Evolutionary conservation across 92 coral and sea anemone species (phyloP), one percentile per base, ranked within the genome.

Genomic region (Parazoanthus atlanticus): DNA sequence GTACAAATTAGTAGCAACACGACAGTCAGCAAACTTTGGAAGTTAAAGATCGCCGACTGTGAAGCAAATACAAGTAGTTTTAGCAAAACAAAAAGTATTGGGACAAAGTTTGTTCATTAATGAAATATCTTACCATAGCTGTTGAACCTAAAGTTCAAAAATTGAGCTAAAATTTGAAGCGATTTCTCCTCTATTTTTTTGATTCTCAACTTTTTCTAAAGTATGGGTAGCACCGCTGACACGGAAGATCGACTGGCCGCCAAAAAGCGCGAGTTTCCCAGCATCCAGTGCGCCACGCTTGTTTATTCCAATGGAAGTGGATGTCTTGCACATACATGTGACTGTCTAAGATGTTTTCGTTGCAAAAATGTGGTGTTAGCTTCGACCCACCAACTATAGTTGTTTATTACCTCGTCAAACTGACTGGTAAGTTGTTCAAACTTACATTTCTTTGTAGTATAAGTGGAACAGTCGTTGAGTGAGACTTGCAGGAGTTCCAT

Each of bases 1-100:
- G 99, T 94, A 90, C 99, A 97, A 30, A 97, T 93, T 84, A 97
- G 88, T 81, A 97, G 85, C 28, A 97, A 91, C 26, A 97, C 76
- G 52, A 97, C 99, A 7, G 99, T 92, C 52, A 97, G 81, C 70
- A 97, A 81, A 85, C 99, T 97, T 96, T 97, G 98, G 90, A 97
- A 97, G 92, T 97, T 97, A 78, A 97, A 97, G 84, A 97, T 92
- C 73, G 99, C 99, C 83, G 99, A 97, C 99, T 95, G 89, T 6
- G 30, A 49, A 78, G 58, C 1, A 36, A 93, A 29, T 5, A 85
- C n/a, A 86, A 8, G 38, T 75, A 81, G 12, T 23, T 21, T 84
- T 41, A 73, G 25, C 10, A 70, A 29, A 28, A 28, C 38, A 30
- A 70, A 46, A 10, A n/a, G 65, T 29, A 29, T 70, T 2, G 19